Evolutionary conservation across 1,140 invertebrate genomes (phyloP).

Genomic region (Pemphigus obesinymphae): DNA sequence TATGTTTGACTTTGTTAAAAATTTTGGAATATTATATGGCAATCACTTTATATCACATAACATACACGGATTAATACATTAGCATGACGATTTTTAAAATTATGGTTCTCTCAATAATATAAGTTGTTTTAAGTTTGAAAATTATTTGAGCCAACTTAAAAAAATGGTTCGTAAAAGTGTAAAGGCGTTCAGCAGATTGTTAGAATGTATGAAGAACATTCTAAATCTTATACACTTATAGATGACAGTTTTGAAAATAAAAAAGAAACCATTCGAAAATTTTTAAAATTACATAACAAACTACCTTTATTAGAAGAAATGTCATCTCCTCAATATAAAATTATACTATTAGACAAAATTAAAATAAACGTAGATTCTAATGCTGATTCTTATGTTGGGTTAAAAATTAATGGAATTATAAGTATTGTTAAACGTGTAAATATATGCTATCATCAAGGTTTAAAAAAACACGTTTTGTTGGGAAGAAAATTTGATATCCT

Average conservation of each 20-base stretch:
- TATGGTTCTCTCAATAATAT: constrained; percentile 51
- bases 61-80: constrained; percentile 49
- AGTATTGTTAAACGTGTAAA: too few species aligned
- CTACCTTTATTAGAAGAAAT: not conserved
- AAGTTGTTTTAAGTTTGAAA: constrained; percentile 50
- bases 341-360: too few species aligned
- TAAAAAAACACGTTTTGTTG: too few species aligned
- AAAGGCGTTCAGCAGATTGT: constrained; percentile 47
- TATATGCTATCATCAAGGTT: too few species aligned
- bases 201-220: not conserved
- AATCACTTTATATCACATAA: constrained; percentile 47
- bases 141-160: constrained; percentile 51
- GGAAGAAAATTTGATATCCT: too few species aligned
- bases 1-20: too few species aligned
- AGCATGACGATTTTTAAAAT: constrained; percentile 50
- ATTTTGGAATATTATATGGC: too few species aligned
- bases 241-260: not conserved
- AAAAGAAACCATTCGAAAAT: not conserved
- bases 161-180: constrained; percentile 46
- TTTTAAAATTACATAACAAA: not conserved
- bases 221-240: not conserved
- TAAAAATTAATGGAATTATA: too few species aligned
- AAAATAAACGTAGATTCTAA: too few species aligned
- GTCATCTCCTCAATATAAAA: not conserved
- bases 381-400: too few species aligned